Evolutionary conservation across 92 coral and sea anemone genomes (phyloP).

Genomic region (Palythoa heliodiscus): DNA sequence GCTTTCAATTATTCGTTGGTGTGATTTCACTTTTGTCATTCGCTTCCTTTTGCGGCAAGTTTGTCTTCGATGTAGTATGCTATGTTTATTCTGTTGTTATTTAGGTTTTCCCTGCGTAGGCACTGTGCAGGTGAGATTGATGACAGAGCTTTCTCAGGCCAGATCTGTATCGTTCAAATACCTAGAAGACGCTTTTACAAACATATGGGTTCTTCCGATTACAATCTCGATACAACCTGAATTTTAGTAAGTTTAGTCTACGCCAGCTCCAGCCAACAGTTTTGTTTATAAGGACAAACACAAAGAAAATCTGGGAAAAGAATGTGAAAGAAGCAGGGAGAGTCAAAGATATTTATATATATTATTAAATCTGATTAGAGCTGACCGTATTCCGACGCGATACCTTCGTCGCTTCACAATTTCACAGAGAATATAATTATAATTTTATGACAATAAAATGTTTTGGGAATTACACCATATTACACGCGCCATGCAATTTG

Average conservation of each 20-base stretch:
- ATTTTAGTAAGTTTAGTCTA: conserved; percentile 19
- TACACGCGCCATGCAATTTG: conserved; percentile 32
- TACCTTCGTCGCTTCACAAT: background rate
- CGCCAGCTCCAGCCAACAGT: background rate
- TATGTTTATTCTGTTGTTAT: background rate
- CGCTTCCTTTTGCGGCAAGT: conserved; percentile 42
- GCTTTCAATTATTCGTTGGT: conserved; percentile 44
- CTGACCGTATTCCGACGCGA: background rate
- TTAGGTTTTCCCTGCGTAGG: background rate
- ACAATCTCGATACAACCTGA: background rate
- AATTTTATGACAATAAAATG: conserved; percentile 17
- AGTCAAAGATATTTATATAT: too few relatives aligned
- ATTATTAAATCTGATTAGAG: too few relatives aligned
- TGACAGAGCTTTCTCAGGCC: background rate
- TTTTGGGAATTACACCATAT: conserved; percentile 1
- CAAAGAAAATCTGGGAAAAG: background rate
- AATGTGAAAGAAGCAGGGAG: background rate
- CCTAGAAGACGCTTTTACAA: background rate
- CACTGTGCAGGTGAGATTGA: background rate
- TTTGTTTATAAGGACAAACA: background rate
- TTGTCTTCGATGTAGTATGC: background rate
- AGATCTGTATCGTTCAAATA: background rate
- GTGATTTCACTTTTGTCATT: conserved; percentile 8
- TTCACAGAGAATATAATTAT: background rate
- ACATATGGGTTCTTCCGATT: background rate